These are phyloP conservation scores for Sphecodes monilicornis DNA, from an alignment of 2,888 invertebrate species.

Conservation along the genomic window DNA sequence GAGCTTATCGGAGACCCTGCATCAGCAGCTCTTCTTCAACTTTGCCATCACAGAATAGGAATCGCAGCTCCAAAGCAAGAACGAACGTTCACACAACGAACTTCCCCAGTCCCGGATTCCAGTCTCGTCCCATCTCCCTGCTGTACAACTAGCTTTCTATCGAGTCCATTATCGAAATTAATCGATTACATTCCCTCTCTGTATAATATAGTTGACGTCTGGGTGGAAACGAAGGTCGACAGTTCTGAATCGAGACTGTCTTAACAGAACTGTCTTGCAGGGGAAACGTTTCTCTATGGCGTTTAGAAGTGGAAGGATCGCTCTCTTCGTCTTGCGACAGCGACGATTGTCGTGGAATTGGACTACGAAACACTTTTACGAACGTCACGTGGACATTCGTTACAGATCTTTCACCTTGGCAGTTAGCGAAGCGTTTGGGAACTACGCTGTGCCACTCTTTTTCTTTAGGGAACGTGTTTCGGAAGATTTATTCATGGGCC, in stretches of 20 bases:
- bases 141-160: not conserved
- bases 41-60: not conserved
- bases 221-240: not conserved
- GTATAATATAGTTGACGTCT: not conserved
- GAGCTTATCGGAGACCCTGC: not conserved
- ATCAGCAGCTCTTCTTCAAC: not conserved
- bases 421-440: not conserved
- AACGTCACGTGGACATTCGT: not conserved
- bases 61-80: not conserved
- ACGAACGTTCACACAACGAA: not conserved
- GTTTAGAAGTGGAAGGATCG: not conserved
- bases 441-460: too few relatives aligned
- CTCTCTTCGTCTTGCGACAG: slow-evolving; percentile 30
- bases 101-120: not conserved
- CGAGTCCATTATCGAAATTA: slow-evolving; percentile 13
- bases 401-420: slow-evolving; percentile 9
- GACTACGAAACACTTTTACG: slow-evolving; percentile 53
- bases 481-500: too few relatives aligned
- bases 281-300: slow-evolving; percentile 10
- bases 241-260: not conserved
- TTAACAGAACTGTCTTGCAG: not conserved
- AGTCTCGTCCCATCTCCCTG: not conserved
- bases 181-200: not conserved
- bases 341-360: slow-evolving; percentile 25
- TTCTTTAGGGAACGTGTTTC: too few relatives aligned